Base-by-base conservation (phyloP, 2,888 invertebrate species). In the Sialis fuliginosa region DNA sequence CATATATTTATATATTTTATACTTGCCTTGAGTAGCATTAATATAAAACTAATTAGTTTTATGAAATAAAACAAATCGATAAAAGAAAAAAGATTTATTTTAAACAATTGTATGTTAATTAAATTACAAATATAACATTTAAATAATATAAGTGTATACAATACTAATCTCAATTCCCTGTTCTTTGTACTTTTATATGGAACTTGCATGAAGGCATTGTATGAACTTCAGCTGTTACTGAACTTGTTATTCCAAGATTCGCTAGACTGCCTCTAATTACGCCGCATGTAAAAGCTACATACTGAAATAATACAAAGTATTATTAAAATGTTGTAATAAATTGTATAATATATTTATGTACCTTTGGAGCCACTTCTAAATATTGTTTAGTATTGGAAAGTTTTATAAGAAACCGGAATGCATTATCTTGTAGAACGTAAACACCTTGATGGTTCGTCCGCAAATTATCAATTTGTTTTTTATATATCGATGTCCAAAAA, bases 391-490 rank as follows among this genome's bases (percentile, higher is more conserved):
- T 84, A 56, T 78, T 81, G 3, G 91, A 89, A 54, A 98, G 80
- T 58, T 83, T 86, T 7, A 82, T 81, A 6, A 98, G 70, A 58
- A 96, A 88, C 48, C 90, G 74, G 64, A 98, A 97, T 48, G 82
- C 79, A 68, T 93, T 95, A 62, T 98, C 97, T 65, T 96, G 93
- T 13, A 98, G 70, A 7, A 98, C 96, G 69, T 97, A 98, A 45
- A 96, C 90, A 7, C 97, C 97, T 68, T 96, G 87, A 64, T 98
- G 96, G 66, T 98, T 98, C 30, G 98, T 98, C 53, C 92, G 69
- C 45, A 98, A 70, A 64, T 97, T 97, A 62, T 98, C 97, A 48
- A 98, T 92, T 69, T 96, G 97, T 63, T 97, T 98, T 58, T 93
- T 95, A 63, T 93, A 97, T 34, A 97, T 78, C 37, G 88, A 81